These are phyloP conservation scores for Mythimna impura DNA, from an alignment of 2,888 invertebrate genomes.

Conservation along the genomic window DNA sequence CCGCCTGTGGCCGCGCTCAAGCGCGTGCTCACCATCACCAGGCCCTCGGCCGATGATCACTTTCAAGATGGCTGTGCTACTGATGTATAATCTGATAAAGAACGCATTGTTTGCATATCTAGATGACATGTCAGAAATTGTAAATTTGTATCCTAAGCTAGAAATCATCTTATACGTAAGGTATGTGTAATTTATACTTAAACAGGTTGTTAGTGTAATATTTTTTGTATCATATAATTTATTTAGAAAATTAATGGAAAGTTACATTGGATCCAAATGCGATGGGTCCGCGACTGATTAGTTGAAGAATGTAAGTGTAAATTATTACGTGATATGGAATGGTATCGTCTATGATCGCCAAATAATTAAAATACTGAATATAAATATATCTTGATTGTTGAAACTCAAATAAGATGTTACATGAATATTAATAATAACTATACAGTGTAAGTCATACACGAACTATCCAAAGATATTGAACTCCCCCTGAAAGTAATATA, in stretches of 20 bases:
- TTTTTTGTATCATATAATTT: slow-evolving; percentile 90
- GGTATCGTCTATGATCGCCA: slow-evolving; percentile 89
- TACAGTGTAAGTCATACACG: slow-evolving; percentile 65
- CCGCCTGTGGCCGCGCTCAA: slow-evolving; percentile 96
- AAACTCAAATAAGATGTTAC: slow-evolving; percentile 83
- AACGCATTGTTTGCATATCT: slow-evolving; percentile 73
- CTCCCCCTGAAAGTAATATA: slow-evolving; percentile 73
- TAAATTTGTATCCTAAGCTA: slow-evolving; percentile 79
- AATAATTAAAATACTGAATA: slow-evolving; percentile 85
- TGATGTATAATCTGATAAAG: slow-evolving; percentile 92
- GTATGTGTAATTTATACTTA: slow-evolving; percentile 82
- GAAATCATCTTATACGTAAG: slow-evolving; percentile 79
- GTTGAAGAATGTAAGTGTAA: slow-evolving; percentile 88
- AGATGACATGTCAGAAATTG: slow-evolving; percentile 77
- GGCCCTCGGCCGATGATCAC: slow-evolving; percentile 97
- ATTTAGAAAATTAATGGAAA: slow-evolving; percentile 87
- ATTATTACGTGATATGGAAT: slow-evolving; percentile 87
- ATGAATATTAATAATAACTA: slow-evolving; percentile 70
- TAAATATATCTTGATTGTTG: slow-evolving; percentile 84
- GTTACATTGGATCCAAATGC: slow-evolving; percentile 87
- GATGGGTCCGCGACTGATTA: slow-evolving; percentile 89
- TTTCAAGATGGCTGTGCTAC: slow-evolving; percentile 98
- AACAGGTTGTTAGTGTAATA: slow-evolving; percentile 85
- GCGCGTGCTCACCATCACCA: slow-evolving; percentile 95
- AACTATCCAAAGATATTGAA: slow-evolving; percentile 79